A percentile compares a stretch with the other conserved stretches of the same genome.
Evolutionary conservation across 2,113 vertebrate genomes (phyloP).

Genomic region (Thermophis baileyi): DNA sequence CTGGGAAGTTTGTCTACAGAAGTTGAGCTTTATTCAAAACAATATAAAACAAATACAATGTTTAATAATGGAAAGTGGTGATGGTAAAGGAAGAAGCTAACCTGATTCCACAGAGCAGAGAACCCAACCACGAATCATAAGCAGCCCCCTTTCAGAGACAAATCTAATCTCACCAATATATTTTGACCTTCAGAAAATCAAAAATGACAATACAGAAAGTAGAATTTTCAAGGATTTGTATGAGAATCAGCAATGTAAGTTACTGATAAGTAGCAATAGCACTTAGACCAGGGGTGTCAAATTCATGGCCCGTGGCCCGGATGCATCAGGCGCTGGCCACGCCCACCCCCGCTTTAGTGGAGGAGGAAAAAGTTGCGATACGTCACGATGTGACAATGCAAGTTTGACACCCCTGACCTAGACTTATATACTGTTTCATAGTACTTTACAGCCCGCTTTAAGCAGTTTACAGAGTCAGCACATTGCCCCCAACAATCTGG

Average conservation of each 20-base stretch:
- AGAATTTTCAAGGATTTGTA: neutral
- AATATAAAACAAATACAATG: neutral
- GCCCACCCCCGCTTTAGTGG: accelerated
- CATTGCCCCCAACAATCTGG: neutral
- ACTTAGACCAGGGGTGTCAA: neutral
- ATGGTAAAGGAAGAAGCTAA: neutral
- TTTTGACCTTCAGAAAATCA: neutral
- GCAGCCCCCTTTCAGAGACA: neutral
- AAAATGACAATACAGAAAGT: neutral
- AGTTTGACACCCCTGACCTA: neutral
- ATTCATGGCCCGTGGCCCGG: too few relatives aligned
- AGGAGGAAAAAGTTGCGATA: too few relatives aligned
- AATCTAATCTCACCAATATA: neutral
- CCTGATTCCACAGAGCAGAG: neutral
- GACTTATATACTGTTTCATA: neutral
- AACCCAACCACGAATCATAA: neutral
- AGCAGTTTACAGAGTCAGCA: neutral
- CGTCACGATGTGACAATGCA: too few relatives aligned
- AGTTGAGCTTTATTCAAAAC: neutral
- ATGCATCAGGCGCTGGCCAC: too few relatives aligned
- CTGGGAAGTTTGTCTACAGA: neutral
- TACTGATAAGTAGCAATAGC: neutral
- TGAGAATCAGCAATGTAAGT: neutral
- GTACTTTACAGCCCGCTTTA: neutral
- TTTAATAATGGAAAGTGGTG: neutral